phyloP scores from a whole-genome alignment of 2,113 vertebrate genomes.

The Lampris megalopsis region DNA sequence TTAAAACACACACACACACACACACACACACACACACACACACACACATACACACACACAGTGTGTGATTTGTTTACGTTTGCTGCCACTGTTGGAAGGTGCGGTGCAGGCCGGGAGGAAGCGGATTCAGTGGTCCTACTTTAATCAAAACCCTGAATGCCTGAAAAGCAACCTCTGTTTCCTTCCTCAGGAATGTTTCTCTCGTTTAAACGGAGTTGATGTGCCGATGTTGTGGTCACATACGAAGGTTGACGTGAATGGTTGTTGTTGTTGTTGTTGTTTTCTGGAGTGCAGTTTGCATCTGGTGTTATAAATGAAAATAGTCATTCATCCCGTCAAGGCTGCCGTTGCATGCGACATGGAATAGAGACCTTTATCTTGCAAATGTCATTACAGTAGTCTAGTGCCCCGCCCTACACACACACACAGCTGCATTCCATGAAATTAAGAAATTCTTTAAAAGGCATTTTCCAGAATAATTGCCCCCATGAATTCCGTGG shows the following conservation, averaged over 20 bases:
- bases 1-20: no score
- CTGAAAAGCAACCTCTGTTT: no score
- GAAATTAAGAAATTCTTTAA: no score
- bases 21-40: no score
- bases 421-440: no score
- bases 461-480: conserved; percentile 22
- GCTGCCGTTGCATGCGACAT: conserved; percentile 26
- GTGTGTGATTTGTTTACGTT: no score
- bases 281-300: conserved; percentile 1
- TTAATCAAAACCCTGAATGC: no score
- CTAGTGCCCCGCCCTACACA: no score
- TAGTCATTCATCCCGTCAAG: conserved; percentile 11
- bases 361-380: conserved; percentile 36
- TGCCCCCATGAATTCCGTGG: conserved; percentile 10
- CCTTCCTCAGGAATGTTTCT: background rate
- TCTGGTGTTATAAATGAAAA: background rate
- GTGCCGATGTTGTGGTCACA: conserved; percentile 10
- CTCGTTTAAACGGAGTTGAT: background rate
- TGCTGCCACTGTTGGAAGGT: no score
- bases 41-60: no score
- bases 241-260: conserved; percentile 24
- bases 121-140: no score
- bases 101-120: no score
- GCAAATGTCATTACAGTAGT: background rate
- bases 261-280: background rate